Percentiles rank a stretch among this genome's conserved stretches.
These are phyloP conservation scores for Eudasyphora cyanicolor DNA, from an alignment of 2,888 invertebrate species.

Conservation along the genomic window DNA sequence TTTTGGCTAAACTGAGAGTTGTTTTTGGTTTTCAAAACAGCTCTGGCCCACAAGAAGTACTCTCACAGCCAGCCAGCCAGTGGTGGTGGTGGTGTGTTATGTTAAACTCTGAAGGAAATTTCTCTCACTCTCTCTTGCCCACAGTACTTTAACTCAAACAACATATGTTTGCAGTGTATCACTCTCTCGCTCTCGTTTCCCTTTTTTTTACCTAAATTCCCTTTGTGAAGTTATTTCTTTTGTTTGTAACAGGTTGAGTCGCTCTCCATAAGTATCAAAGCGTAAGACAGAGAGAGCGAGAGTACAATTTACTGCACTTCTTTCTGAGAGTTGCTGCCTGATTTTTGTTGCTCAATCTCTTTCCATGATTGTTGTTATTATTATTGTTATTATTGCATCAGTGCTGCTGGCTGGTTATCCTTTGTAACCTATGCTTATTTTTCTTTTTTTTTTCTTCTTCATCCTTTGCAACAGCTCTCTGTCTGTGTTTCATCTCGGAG, in stretches of 20 bases:
- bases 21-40: background rate
- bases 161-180: too few relatives aligned
- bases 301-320: background rate
- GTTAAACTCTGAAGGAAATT: conserved; percentile 5
- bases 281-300: conserved; percentile 5
- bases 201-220: background rate
- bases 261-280: background rate
- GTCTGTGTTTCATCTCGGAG: conserved; percentile 46
- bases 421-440: background rate
- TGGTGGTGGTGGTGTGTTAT: background rate
- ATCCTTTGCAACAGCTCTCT: background rate
- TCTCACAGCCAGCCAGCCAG: background rate
- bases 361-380: background rate
- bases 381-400: background rate
- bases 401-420: too few relatives aligned
- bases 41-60: conserved; percentile 1
- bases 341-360: background rate
- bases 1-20: conserved; percentile 10
- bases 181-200: background rate
- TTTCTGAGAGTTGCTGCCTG: background rate
- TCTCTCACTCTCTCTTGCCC: conserved; percentile 10
- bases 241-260: conserved; percentile 40
- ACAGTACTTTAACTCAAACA: too few relatives aligned
- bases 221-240: conserved; percentile 51
- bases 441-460: background rate